Percentiles rank a stretch among this genome's conserved stretches.
Evolutionary conservation across 2,888 invertebrate genomes (phyloP).

Genomic region (Metacarcinus magister): DNA sequence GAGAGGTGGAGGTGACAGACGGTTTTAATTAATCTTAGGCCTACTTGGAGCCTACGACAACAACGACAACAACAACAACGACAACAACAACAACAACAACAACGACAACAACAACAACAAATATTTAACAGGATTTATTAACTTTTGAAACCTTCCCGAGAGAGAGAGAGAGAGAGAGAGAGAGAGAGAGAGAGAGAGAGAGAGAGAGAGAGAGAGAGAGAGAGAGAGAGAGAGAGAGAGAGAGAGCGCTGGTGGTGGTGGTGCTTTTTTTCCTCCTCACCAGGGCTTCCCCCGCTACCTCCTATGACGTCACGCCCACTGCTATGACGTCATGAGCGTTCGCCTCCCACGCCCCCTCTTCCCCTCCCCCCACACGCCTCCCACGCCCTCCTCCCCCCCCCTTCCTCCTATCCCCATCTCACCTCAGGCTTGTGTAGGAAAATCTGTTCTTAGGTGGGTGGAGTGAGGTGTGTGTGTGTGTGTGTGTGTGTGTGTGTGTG

Average conservation of each 20-base stretch:
- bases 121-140: too few species aligned
- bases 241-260: neutral
- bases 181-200: neutral
- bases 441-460: neutral
- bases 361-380: neutral
- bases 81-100: too few species aligned
- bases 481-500: conserved; percentile 20
- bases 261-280: neutral
- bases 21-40: too few species aligned
- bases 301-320: neutral
- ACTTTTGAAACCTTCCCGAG: too few species aligned
- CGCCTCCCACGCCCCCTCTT: neutral
- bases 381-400: neutral
- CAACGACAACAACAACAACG: too few species aligned
- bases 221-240: neutral
- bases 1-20: too few species aligned
- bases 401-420: neutral
- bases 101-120: too few species aligned
- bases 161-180: neutral
- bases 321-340: neutral
- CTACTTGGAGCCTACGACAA: too few species aligned
- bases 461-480: neutral
- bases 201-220: conserved; percentile 22
- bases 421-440: neutral
- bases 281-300: neutral